Base-by-base conservation (phyloP, 1,140 invertebrate genomes). In the Cecropterus lyciades region DNA sequence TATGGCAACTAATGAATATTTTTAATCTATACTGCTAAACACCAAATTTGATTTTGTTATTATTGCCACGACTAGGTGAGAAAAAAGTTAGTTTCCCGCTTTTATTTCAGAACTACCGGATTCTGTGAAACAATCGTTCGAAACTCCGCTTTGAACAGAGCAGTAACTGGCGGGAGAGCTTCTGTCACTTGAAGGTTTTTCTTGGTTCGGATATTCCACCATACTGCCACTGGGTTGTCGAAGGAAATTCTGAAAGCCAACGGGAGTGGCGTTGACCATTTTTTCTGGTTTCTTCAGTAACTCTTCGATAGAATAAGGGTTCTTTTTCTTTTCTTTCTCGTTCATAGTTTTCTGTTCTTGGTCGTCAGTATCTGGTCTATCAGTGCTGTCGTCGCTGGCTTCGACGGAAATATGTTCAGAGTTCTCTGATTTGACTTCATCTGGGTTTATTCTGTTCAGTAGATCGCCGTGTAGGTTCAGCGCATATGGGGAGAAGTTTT, bases 251-350 rank as follows among this genome's bases (percentile, higher is more conserved):
- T 81, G 79, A 14, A 86, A 84, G 2, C 69, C 80, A n/a, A 86
- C 77, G 5, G 88, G 86, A 57, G 64, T 73, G 5, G 81, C 68
- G 65, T 81, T 82, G 0, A 79, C 75, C 51, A 92, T 87, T 72
- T 94, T 95, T 62, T 95, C 94, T 6, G 96, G 95, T 69, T 97
- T 97, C 75, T 97, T 97, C 3, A 98, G 77, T 5, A 98, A 80
- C 79, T 97, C 97, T 79, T 98, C 97, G 75, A 98, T 98, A 0
- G 96, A 97, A 80, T 97, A 97, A 0, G 96, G 96, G 87, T 97
- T 97, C 49, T 95, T 94, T 83, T 96, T 97, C 72, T 94, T 95
- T 62, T 91, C 92, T 70, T 85, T 89, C 30, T 78, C 79, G 3
- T 68, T 79, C 5, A 14, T 17, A 1, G 80, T 76, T 75, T 82